Base-by-base conservation (phyloP, 2,113 vertebrate genomes). In the Echinops telfairi region DNA sequence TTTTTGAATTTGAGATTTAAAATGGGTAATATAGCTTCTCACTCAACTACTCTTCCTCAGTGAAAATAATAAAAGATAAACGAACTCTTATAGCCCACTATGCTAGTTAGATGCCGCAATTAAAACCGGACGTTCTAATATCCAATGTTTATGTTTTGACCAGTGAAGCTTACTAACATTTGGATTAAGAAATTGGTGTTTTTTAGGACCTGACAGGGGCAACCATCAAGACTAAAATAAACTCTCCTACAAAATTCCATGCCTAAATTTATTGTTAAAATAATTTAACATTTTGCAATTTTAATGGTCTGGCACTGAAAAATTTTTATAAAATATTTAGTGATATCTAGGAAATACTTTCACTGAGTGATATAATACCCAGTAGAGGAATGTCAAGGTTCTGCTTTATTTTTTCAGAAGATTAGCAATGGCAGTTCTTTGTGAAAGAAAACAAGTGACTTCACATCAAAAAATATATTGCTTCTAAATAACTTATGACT, bases 311-410 rank as follows among this genome's bases (percentile, higher is more conserved):
- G n/a, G 33, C 31, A 20, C 16, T 90, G 43, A 92, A 82, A 83
- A 40, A 60, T 79, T 90, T 33, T 66, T n/a, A 89, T 86, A 75
- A 43, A 85, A 87, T 87, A 76, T 87, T 90, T 58, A 75, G 4
- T 87, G 43, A 16, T 83, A 80, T 47, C 43, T 90, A 76, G 36
- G 27, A 85, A 85, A 85, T 76, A 62, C 0, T 36, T 83, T 76
- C 25, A 36, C 64, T 77, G 14, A 93, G 29, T 78, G 84, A 68
- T 64, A 71, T n/a, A 87, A 33, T 62, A 75, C 7, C 33, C 31
- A 40, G 29, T 79, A 79, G 33, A 87, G 33, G 62, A 71, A 66
- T 94, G 25, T 70, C 25, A 60, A 31, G 68, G n/a, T 3, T 80
- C 16, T 70, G 3, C 9, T 8, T 90, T 90, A 29, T 90, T 88